phyloP scores from a whole-genome alignment of 2,113 vertebrate genomes.

The Aphyosemion australe region DNA sequence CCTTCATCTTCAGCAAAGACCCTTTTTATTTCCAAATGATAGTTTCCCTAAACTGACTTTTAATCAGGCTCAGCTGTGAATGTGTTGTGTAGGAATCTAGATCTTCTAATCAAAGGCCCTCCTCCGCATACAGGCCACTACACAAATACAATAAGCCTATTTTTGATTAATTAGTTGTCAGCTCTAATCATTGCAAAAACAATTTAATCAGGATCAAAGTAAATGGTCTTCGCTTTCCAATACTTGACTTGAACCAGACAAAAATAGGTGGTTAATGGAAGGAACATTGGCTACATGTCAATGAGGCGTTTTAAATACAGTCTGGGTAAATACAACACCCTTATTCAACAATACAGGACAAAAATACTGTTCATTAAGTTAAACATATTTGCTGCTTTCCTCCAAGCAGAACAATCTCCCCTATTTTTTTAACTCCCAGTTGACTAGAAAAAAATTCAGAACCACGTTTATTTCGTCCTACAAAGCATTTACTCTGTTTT shows the following conservation, averaged over 20 bases:
- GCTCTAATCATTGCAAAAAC: conserved; percentile 27
- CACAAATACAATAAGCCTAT: conserved; percentile 16
- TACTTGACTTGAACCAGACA: conserved; percentile 16
- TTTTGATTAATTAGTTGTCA: conserved; percentile 27
- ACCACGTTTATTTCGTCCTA: conserved; percentile 15
- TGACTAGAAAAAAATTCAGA: conserved; percentile 8
- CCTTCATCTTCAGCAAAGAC: not conserved
- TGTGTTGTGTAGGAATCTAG: not conserved
- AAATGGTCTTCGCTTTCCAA: conserved; percentile 25
- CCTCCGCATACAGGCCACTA: conserved; percentile 4
- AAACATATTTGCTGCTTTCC: not conserved
- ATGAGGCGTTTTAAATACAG: not conserved
- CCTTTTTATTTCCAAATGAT: not conserved
- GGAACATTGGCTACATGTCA: conserved; percentile 10
- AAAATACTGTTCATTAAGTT: conserved; percentile 23
- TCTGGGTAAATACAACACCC: not conserved
- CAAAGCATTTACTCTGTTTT: conserved; percentile 31
- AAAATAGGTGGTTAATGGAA: conserved; percentile 25
- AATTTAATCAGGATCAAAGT: conserved; percentile 15
- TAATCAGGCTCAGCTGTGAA: not conserved
- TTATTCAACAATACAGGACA: not conserved
- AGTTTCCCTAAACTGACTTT: not conserved
- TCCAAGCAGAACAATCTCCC: conserved; percentile 9
- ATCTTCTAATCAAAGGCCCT: conserved; percentile 15
- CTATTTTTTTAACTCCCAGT: not conserved